Percentiles rank a stretch among this genome's conserved stretches.
These are phyloP conservation scores for Bovichtus variegatus DNA, from an alignment of 2,797 vertebrate species.

Conservation along the genomic window DNA sequence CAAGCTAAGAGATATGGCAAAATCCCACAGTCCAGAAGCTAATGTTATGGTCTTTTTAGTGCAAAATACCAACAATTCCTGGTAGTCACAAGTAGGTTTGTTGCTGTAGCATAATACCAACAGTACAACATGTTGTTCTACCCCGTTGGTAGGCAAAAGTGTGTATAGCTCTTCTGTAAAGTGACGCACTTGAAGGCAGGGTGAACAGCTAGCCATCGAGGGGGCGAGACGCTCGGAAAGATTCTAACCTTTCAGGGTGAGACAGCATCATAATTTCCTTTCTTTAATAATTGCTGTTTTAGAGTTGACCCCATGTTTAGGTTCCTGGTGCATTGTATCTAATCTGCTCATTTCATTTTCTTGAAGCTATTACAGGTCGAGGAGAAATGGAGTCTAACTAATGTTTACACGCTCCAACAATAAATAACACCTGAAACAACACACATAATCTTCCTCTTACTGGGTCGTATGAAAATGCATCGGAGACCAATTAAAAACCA, in stretches of 20 bases:
- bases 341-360: constrained; percentile 37
- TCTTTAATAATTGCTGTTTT: constrained; percentile 11
- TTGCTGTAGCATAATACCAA: not conserved
- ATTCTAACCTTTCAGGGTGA: not conserved
- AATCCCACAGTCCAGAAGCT: too few species aligned
- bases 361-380: constrained; percentile 25
- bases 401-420: constrained; percentile 39
- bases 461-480: constrained; percentile 35
- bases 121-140: too few species aligned
- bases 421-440: constrained; percentile 59
- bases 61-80: too few species aligned
- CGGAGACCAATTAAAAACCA: constrained; percentile 52
- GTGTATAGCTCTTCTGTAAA: not conserved
- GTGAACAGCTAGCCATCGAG: not conserved
- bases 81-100: not conserved
- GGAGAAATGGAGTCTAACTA: constrained; percentile 25
- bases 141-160: not conserved
- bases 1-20: too few species aligned
- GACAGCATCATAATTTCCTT: not conserved
- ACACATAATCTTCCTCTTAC: constrained; percentile 19
- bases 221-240: not conserved
- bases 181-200: not conserved
- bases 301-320: constrained; percentile 16
- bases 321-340: not conserved
- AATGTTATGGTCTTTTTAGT: too few species aligned